These are phyloP conservation scores for Anthopleura xanthogrammica DNA, from an alignment of 92 coral and sea anemone species.

Conservation along the genomic window DNA sequence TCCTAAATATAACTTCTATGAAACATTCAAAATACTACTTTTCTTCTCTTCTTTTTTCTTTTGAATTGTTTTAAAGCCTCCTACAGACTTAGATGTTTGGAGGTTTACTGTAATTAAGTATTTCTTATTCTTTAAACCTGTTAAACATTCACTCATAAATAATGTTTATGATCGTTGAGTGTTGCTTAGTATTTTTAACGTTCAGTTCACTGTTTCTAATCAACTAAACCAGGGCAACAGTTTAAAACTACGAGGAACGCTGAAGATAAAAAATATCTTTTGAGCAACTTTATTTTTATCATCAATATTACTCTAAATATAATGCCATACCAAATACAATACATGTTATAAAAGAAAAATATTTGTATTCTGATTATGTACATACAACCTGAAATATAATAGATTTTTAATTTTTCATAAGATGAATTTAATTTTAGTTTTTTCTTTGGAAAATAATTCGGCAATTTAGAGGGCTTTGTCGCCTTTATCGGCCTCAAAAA, in stretches of 20 bases:
- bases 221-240: constrained; percentile 32
- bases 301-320: not conserved
- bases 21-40: not conserved
- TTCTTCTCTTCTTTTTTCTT: not conserved
- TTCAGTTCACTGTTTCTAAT: constrained; percentile 22
- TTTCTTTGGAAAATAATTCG: too few species aligned
- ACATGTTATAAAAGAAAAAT: too few species aligned
- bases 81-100: not conserved
- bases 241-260: constrained; percentile 29
- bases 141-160: constrained; percentile 37
- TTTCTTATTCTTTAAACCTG: not conserved
- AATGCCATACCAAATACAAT: not conserved
- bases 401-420: too few species aligned
- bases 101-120: constrained; percentile 1
- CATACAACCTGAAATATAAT: too few species aligned
- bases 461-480: too few species aligned
- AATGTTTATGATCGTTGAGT: constrained; percentile 24
- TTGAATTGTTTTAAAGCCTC: not conserved
- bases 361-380: too few species aligned
- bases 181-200: constrained; percentile 32
- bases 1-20: not conserved
- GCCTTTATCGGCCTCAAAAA: too few species aligned
- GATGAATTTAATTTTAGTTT: too few species aligned
- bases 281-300: not conserved
- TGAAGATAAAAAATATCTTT: not conserved